These are phyloP conservation scores for Poeciliopsis gracilis DNA, from an alignment of 2,797 vertebrate species.

Conservation along the genomic window DNA sequence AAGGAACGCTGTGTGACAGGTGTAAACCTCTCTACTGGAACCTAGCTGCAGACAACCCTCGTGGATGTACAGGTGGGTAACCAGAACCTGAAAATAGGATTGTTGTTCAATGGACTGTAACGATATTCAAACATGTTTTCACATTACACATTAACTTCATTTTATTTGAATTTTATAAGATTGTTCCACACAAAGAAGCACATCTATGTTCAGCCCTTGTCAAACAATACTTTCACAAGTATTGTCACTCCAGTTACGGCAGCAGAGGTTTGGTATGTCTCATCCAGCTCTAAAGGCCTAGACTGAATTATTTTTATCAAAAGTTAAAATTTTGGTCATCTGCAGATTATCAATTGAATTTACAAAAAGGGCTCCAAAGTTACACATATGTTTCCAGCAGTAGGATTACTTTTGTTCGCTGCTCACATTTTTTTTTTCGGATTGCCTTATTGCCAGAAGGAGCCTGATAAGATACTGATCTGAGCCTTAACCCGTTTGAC, in stretches of 20 bases:
- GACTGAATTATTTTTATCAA: neutral
- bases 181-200: neutral
- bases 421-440: constrained; percentile 17
- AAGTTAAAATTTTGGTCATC: neutral
- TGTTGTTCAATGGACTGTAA: neutral
- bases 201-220: neutral
- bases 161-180: neutral
- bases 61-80: constrained; percentile 86
- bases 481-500: constrained; percentile 44
- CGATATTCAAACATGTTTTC: neutral
- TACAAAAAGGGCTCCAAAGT: neutral
- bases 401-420: constrained; percentile 25
- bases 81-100: neutral
- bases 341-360: neutral
- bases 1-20: constrained; percentile 83
- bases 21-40: constrained; percentile 95
- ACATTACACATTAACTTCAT: neutral
- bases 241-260: too few species aligned
- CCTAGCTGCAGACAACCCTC: constrained; percentile 80
- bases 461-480: constrained; percentile 47
- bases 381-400: neutral
- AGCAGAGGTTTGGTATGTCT: neutral
- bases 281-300: neutral
- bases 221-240: neutral
- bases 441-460: constrained; percentile 43